phyloP scores from a whole-genome alignment of 2,888 invertebrate genomes.

The Caenorhabditis doughertyi region DNA sequence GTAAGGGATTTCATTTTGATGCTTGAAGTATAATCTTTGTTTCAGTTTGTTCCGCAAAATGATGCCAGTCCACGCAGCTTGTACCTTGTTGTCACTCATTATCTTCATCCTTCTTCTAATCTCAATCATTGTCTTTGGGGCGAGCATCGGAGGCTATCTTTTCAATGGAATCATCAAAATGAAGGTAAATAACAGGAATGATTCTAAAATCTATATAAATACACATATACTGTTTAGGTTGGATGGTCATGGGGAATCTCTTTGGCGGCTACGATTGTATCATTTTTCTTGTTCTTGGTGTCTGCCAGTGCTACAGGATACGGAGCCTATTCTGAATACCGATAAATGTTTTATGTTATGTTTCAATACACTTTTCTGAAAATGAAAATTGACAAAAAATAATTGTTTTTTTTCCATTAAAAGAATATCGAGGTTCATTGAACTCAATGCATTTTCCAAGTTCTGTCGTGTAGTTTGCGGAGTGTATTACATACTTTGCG shows the following conservation, averaged over 20 bases:
- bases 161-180: not conserved
- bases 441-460: too few relatives aligned
- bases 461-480: too few relatives aligned
- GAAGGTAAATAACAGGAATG: constrained; percentile 24
- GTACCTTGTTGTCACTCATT: constrained; percentile 44
- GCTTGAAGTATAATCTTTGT: not conserved
- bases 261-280: constrained; percentile 46
- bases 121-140: constrained; percentile 45
- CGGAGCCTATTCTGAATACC: constrained; percentile 49
- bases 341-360: constrained; percentile 7
- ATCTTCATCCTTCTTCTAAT: constrained; percentile 57
- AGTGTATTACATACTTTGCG: too few relatives aligned
- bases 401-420: too few relatives aligned
- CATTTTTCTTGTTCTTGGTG: constrained; percentile 40
- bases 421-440: too few relatives aligned
- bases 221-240: too few relatives aligned
- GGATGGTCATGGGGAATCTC: constrained; percentile 65
- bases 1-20: constrained; percentile 15
- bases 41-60: constrained; percentile 61
- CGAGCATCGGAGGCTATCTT: constrained; percentile 10
- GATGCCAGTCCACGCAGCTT: constrained; percentile 52
- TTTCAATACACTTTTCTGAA: not conserved
- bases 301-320: constrained; percentile 55
- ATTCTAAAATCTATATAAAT: too few relatives aligned
- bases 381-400: not conserved